A percentile compares a stretch with the other conserved stretches of the same genome.
Conservation (phyloP, 2,113 vertebrate species). For the Oryzias javanicus region DNA sequence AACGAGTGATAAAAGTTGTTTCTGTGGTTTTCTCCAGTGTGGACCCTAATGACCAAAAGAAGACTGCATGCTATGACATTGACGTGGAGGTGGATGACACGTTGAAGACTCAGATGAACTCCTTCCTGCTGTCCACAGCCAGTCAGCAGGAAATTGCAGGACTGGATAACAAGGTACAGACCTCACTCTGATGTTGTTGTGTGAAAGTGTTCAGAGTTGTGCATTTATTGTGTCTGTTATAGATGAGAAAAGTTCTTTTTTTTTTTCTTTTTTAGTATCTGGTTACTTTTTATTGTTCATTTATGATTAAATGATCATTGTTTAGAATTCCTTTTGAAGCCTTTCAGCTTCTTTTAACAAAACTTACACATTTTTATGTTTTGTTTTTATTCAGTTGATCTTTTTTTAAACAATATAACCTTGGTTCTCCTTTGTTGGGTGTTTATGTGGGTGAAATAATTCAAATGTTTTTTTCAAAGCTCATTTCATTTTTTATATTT, state of each 20-base stretch:
- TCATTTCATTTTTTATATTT: neutral
- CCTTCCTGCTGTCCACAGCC: slow-evolving; percentile 95
- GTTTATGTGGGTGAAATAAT: no score
- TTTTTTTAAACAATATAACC: no score
- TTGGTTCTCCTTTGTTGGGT: no score
- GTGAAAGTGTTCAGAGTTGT: neutral
- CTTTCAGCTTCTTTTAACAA: no score
- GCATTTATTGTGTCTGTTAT: neutral
- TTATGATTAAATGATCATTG: no score
- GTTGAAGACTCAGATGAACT: slow-evolving; percentile 99
- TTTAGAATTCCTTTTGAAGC: no score
- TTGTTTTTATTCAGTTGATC: no score
- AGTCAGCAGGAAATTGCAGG: slow-evolving; percentile 98
- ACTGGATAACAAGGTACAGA: slow-evolving; percentile 93
- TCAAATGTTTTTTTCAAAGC: neutral
- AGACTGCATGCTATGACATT: slow-evolving; percentile 99
- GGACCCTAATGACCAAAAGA: slow-evolving; percentile 99
- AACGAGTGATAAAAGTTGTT: neutral
- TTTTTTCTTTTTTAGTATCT: neutral
- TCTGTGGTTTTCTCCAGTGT: slow-evolving; percentile 74
- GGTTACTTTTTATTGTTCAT: neutral
- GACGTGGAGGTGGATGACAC: slow-evolving; percentile 99
- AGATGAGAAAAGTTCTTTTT: no score
- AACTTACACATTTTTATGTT: no score
- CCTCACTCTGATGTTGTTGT: neutral